Base-by-base conservation (phyloP, 2,113 vertebrate species). In the Pleuronectes platessa region DNA sequence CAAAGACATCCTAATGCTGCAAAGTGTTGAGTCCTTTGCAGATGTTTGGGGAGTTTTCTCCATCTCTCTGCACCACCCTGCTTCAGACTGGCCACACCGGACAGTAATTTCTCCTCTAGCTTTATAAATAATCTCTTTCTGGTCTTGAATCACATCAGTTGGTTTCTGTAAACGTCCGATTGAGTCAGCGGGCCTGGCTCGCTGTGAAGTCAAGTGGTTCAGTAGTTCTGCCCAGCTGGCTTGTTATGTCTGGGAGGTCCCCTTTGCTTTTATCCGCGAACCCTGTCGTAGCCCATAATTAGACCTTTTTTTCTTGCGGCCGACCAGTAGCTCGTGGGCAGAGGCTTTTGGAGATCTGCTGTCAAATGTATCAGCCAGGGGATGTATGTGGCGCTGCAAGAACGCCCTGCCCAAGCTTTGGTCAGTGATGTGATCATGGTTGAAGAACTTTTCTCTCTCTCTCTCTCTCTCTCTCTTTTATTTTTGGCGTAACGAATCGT, bases 161-260 rank as follows among this genome's bases (percentile, higher is more conserved):
- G 74, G 71, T 90, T 88, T 84, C 61, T 86, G 88, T 69, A 84
- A 87, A 84, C 24, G 20, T 61, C 71, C 65, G 81, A 85, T 82
- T 83, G 78, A 86, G 71, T 90, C 85, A 84, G 75, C 71, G 54
- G 68, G 76, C 40, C 68, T 71, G 76, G 69, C 78, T 84, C 65
- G 31, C 77, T 80, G 81, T 72, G 76, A 68, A 81, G 67, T 87
- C 62, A 76, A 91, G 89, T 79, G 78, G 85, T 87, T 78, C 53
- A 62, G 71, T 83, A 70, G 76, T 61, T 72, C 59, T 87, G 82
- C 83, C 80, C 84, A 81, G 88, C 78, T 91, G 90, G 86, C 83
- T 87, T 88, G 74, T 89, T 83, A 83, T 86, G 81, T 86, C 82
- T 91, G 86, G 88, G 90, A 92, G 86, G 85, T 86, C 85, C 79